Evolutionary conservation across 2,888 invertebrate genomes (phyloP).

Genomic region (Calliopum simillimum): DNA sequence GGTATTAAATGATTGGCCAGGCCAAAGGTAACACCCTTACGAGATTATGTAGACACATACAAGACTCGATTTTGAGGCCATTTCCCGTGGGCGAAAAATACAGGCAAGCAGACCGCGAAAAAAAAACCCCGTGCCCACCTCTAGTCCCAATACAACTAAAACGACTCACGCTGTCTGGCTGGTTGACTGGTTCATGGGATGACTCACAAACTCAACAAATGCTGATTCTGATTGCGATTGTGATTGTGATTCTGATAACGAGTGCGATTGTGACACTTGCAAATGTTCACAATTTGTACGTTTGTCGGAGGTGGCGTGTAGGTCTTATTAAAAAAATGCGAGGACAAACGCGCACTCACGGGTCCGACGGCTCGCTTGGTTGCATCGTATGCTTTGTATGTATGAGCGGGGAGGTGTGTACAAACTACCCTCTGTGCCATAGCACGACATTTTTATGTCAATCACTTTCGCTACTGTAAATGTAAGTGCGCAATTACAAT

Average conservation of each 20-base stretch:
- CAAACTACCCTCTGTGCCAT: not conserved
- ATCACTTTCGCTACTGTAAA: constrained; percentile 27
- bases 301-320: not conserved
- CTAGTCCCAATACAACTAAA: constrained; percentile 12
- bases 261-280: constrained; percentile 38
- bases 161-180: too few species aligned
- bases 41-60: too few species aligned
- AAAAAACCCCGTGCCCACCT: too few species aligned
- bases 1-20: too few species aligned
- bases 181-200: not conserved
- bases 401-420: not conserved
- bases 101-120: too few species aligned
- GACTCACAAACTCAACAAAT: not conserved
- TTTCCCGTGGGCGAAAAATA: too few species aligned
- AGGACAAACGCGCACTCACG: not conserved
- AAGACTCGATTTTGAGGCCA: too few species aligned
- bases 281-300: constrained; percentile 22
- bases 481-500: constrained; percentile 29
- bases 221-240: constrained; percentile 26
- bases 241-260: constrained; percentile 21
- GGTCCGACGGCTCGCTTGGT: not conserved
- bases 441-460: constrained; percentile 26
- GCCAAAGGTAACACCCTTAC: too few species aligned
- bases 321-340: constrained; percentile 3
- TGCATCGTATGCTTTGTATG: not conserved